Evolutionary conservation across 2,888 invertebrate genomes (phyloP).

Genomic region (Spicauda simplicius): DNA sequence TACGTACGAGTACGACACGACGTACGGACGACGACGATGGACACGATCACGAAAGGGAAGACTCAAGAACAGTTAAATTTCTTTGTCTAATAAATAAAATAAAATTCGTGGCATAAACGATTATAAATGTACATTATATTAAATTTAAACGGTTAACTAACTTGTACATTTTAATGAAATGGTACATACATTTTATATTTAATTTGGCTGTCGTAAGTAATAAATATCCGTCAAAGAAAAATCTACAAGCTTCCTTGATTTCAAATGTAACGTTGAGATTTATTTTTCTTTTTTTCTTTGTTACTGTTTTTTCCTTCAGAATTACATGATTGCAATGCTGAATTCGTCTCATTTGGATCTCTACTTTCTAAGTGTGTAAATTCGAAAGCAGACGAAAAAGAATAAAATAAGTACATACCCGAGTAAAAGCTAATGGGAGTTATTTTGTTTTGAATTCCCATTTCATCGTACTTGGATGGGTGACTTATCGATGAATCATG

Average conservation of each 20-base stretch:
- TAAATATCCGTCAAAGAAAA: conserved; percentile 1
- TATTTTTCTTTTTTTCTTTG: conserved; percentile 13
- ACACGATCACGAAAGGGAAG: too few species aligned
- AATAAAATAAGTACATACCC: background rate
- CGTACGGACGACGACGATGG: background rate
- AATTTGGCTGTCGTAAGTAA: background rate
- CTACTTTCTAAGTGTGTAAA: conserved; percentile 1
- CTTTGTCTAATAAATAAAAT: too few species aligned
- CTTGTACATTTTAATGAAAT: background rate
- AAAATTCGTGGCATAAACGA: too few species aligned
- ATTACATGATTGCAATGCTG: conserved; percentile 18
- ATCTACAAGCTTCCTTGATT: conserved; percentile 17
- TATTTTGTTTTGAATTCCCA: too few species aligned
- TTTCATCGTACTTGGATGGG: too few species aligned
- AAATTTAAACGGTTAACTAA: too few species aligned
- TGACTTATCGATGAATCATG: too few species aligned
- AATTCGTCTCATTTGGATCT: conserved; percentile 7
- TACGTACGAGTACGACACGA: background rate
- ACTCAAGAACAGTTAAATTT: too few species aligned
- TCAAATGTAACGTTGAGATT: conserved; percentile 9
- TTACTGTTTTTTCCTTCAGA: conserved; percentile 14
- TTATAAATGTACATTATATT: too few species aligned
- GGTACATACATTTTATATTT: background rate
- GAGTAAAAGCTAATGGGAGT: too few species aligned
- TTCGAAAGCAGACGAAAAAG: background rate